phyloP scores from a whole-genome alignment of 2,888 invertebrate genomes.

The Scaptodrosophila latifasciaeformis region DNA sequence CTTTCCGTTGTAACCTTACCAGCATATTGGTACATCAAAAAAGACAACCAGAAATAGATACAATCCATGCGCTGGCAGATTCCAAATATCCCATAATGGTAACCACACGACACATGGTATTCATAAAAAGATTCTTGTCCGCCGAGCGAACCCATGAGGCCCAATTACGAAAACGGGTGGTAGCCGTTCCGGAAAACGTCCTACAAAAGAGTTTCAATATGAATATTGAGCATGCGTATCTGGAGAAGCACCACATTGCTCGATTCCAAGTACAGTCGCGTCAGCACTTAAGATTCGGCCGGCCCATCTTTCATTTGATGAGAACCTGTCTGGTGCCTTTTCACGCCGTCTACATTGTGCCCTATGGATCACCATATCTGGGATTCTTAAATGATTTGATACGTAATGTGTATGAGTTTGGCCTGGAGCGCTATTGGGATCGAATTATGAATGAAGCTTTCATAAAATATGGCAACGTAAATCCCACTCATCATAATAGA shows the following conservation, averaged over 20 bases:
- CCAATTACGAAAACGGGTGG: conserved; percentile 71
- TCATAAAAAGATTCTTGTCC: conserved; percentile 73
- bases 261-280: conserved; percentile 56
- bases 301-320: conserved; percentile 76
- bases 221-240: conserved; percentile 76
- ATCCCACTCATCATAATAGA: conserved; percentile 32
- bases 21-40: conserved; percentile 70
- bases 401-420: conserved; percentile 76
- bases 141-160: conserved; percentile 46
- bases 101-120: conserved; percentile 73
- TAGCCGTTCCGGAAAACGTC: conserved; percentile 74
- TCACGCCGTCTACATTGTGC: conserved; percentile 77
- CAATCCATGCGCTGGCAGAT: conserved; percentile 56
- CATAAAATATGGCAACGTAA: conserved; percentile 52
- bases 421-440: conserved; percentile 76
- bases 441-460: conserved; percentile 60
- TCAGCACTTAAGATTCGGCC: conserved; percentile 70
- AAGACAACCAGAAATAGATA: conserved; percentile 67
- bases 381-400: conserved; percentile 76
- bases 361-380: conserved; percentile 79
- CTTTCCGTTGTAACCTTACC: conserved; percentile 72
- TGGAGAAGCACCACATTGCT: conserved; percentile 76
- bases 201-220: conserved; percentile 73
- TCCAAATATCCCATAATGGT: conserved; percentile 72
- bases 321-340: conserved; percentile 78